Percentiles rank a stretch among this genome's conserved stretches.
phyloP scores from a whole-genome alignment of 2,113 vertebrate genomes.

The Donacobius atricapilla region DNA sequence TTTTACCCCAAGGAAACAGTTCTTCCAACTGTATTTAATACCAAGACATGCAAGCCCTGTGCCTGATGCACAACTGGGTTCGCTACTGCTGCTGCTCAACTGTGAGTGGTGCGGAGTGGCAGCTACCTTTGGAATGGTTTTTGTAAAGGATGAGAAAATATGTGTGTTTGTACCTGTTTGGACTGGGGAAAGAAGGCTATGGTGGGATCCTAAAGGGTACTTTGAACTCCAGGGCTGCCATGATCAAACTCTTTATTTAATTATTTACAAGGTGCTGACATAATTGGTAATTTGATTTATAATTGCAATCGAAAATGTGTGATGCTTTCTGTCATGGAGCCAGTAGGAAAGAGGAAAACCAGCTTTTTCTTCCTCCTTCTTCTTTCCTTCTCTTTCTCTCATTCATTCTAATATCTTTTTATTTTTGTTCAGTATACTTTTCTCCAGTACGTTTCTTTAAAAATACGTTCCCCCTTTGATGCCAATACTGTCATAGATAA shows the following conservation, averaged over 20 bases:
- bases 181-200: not conserved
- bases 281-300: not conserved
- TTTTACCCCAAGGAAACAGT: not conserved
- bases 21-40: not conserved
- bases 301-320: not conserved
- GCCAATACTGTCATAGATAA: not conserved
- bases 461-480: not conserved
- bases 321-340: not conserved
- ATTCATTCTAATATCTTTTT: not conserved
- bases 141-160: not conserved
- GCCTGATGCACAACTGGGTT: not conserved
- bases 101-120: not conserved
- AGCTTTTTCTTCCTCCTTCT: not conserved
- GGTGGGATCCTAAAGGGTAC: not conserved
- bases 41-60: not conserved
- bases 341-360: not conserved
- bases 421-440: not conserved
- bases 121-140: not conserved
- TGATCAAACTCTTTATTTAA: not conserved
- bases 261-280: not conserved
- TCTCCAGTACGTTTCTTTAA: not conserved
- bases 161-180: not conserved
- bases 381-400: not conserved
- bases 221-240: not conserved
- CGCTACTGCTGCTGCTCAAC: not conserved